Percentiles rank a stretch among this genome's conserved stretches.
Conservation (phyloP, 2,797 vertebrate genomes). For the Sebastes vulpes region DNA sequence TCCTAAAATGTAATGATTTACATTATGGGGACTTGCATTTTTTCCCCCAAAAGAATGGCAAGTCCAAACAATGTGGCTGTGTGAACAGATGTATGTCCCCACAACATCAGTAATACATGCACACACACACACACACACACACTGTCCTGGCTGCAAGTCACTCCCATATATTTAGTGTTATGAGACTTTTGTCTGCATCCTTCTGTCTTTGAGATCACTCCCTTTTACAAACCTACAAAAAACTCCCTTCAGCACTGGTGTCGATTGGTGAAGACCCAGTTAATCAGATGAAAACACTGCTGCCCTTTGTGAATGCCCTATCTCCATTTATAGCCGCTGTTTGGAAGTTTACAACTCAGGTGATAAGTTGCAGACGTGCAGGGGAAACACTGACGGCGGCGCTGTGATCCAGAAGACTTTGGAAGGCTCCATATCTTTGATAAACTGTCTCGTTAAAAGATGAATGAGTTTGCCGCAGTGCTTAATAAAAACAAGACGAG, state of each 20-base stretch:
- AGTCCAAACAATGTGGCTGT: background rate
- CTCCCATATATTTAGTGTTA: background rate
- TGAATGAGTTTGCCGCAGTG: conserved; percentile 66
- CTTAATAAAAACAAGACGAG: conserved; percentile 62
- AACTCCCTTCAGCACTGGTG: background rate
- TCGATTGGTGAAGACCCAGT: conserved; percentile 15
- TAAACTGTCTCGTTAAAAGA: conserved; percentile 76
- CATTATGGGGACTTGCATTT: background rate
- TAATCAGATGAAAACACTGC: conserved; percentile 45
- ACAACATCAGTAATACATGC: background rate
- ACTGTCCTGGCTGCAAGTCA: background rate
- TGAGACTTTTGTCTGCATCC: background rate
- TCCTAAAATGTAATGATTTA: background rate
- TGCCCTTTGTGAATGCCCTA: conserved; percentile 48
- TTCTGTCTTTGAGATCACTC: conserved; percentile 1
- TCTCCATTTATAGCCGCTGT: conserved; percentile 62
- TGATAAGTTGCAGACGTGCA: conserved; percentile 64
- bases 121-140: background rate
- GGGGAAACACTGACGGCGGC: conserved; percentile 38
- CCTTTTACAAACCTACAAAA: background rate
- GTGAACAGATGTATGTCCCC: background rate
- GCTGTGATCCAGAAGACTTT: conserved; percentile 60
- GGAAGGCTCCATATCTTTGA: conserved; percentile 65
- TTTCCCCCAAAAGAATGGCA: background rate
- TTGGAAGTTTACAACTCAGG: conserved; percentile 63